Conservation (phyloP, 2,888 invertebrate species). For the Scaptomyza cyrtandrae region DNA sequence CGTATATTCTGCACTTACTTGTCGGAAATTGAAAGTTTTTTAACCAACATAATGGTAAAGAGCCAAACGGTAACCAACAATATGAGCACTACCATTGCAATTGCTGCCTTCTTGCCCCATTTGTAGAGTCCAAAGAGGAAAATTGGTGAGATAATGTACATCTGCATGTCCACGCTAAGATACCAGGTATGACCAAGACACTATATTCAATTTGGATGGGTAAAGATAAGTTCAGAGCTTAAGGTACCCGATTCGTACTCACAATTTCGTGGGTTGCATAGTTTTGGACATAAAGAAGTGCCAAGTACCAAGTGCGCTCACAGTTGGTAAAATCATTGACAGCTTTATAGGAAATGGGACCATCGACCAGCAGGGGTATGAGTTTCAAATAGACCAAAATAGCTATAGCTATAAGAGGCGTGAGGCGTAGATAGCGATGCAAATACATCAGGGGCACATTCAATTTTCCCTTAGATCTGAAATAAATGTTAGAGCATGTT, state of each 20-base stretch:
- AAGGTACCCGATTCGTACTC: constrained; percentile 6
- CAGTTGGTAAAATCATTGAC: constrained; percentile 51
- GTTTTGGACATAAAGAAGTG: constrained; percentile 85
- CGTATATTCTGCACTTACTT: too few relatives aligned
- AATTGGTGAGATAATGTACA: constrained; percentile 86
- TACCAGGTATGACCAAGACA: constrained; percentile 86
- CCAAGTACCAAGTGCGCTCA: constrained; percentile 83
- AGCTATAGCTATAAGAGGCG: constrained; percentile 85
- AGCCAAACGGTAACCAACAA: constrained; percentile 55
- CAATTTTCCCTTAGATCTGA: constrained; percentile 59
- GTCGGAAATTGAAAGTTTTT: too few relatives aligned
- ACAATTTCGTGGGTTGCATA: constrained; percentile 78
- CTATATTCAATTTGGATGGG: constrained; percentile 44
- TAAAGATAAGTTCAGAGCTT: not conserved
- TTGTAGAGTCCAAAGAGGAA: constrained; percentile 84
- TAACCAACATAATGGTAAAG: constrained; percentile 45
- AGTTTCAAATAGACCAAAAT: constrained; percentile 85
- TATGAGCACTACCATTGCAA: constrained; percentile 58
- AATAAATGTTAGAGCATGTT: too few relatives aligned
- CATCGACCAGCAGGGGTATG: constrained; percentile 83
- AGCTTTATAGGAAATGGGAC: constrained; percentile 81
- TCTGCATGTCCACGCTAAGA: constrained; percentile 86
- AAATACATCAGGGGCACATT: constrained; percentile 75
- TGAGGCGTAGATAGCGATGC: constrained; percentile 84
- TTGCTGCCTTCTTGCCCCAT: constrained; percentile 72